Conservation (phyloP, 2,797 vertebrate genomes). For the Poliocrania exsul region DNA sequence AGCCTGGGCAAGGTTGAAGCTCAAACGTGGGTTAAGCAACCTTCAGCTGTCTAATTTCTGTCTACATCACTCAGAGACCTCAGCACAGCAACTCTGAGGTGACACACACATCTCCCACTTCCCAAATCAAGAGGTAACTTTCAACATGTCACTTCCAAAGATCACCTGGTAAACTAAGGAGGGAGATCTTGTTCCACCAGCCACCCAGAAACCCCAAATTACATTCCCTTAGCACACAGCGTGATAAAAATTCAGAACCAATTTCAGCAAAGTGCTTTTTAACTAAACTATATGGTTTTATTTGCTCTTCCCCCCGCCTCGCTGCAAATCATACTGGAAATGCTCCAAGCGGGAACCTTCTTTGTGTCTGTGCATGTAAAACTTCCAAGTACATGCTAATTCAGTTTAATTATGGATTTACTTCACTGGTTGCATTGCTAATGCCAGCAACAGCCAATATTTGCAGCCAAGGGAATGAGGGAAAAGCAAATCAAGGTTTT, state of each 20-base stretch:
- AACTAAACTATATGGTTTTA: not conserved
- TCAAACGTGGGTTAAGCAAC: rapidly evolving
- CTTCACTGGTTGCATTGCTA: conserved; percentile 22
- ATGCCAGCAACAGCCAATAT: not conserved
- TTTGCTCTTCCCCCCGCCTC: not conserved
- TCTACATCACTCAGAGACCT: not conserved
- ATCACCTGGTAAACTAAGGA: not conserved
- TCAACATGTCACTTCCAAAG: not conserved
- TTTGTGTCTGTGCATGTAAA: conserved; percentile 42
- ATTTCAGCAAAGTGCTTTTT: not conserved
- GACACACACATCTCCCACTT: not conserved
- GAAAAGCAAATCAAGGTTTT: not conserved
- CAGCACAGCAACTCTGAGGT: not conserved
- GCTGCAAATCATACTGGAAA: conserved; percentile 45
- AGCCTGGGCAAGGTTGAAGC: not conserved
- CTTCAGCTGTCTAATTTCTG: not conserved
- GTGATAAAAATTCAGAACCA: not conserved
- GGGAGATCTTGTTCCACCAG: not conserved
- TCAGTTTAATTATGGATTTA: conserved; percentile 70
- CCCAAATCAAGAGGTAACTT: not conserved
- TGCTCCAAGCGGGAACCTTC: conserved; percentile 16
- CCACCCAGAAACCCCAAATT: not conserved
- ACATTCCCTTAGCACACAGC: not conserved
- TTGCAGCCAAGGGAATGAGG: not conserved
- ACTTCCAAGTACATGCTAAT: conserved; percentile 59